Percentiles rank a stretch among this genome's conserved stretches.
Evolutionary conservation across 2,797 vertebrate species (phyloP).

Genomic region (Linurgus olivaceus): DNA sequence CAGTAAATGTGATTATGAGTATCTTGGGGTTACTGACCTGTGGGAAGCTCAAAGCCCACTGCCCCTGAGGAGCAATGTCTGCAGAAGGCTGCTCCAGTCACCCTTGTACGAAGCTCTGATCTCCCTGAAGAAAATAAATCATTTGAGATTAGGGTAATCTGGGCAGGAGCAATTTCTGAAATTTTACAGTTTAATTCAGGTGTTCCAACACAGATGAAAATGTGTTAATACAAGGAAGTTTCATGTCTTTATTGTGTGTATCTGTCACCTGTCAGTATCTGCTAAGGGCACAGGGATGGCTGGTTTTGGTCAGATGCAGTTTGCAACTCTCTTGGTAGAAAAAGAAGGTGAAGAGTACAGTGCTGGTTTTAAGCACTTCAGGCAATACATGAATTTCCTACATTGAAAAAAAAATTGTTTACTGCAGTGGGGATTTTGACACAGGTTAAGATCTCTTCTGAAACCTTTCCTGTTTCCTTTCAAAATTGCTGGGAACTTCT

Average conservation of each 20-base stretch:
- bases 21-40: background rate
- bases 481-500: background rate
- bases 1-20: background rate
- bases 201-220: background rate
- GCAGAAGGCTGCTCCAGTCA: background rate
- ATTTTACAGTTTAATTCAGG: background rate
- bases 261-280: background rate
- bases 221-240: background rate
- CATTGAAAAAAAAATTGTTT: background rate
- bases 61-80: background rate
- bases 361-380: background rate
- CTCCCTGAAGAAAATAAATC: background rate
- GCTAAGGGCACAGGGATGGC: background rate
- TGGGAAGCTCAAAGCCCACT: accelerated
- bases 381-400: background rate
- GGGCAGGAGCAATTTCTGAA: background rate
- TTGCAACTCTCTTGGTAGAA: background rate
- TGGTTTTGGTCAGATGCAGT: background rate
- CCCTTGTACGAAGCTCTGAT: background rate
- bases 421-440: background rate
- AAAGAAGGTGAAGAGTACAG: background rate
- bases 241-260: background rate
- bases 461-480: background rate
- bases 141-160: background rate
- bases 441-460: background rate